Base-by-base conservation (phyloP, 1,140 invertebrate genomes). In the Protaetia brevitarsis region DNA sequence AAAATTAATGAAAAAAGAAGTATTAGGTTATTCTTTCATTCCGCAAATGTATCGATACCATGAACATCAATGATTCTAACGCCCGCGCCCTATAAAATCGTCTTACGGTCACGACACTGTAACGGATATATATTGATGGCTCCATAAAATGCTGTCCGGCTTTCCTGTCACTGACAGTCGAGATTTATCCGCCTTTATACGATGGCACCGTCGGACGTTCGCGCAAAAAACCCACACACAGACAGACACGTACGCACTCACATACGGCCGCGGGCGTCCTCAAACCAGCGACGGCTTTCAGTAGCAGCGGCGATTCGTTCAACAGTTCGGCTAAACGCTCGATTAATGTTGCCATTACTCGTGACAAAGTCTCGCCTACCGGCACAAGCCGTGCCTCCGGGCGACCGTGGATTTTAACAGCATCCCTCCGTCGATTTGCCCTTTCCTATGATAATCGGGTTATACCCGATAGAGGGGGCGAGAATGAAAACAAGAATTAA, bases 71-170 rank as follows among this genome's bases (percentile, higher is more conserved):
- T n/a, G n/a, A n/a, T n/a, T 51, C 41, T 23, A 51, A 23, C 41
- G 41, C 41, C 6, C 21, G 19, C 69, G 69, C 67, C 36, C 37
- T 28, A 65, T 51, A 51, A 51, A 51, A 51, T 23, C 26, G 26
- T 51, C 41, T 51, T 51, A 51, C 69, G 71, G 59, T 68, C 29
- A 67, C 71, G 68, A 72, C 71, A 72, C 62, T 70, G 71, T 70
- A 67, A 66, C 71, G 69, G 71, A 72, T 72, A 67, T 68, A 65
- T 72, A 72, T 72, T 72, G 71, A 72, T 72, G 69, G 71, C 71
- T 34, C 71, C 69, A 72, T 72, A 72, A 70, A 70, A 70, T 66
- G 66, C 67, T 70, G 71, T 72, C 68, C 67, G 65, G 65, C 36
- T 56, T 66, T 41, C 4, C 71, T 70, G 71, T 27, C 27, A 26